Percentiles rank a stretch among this genome's conserved stretches.
Conservation (phyloP, 2,113 vertebrate genomes). For the Willisornis vidua region DNA sequence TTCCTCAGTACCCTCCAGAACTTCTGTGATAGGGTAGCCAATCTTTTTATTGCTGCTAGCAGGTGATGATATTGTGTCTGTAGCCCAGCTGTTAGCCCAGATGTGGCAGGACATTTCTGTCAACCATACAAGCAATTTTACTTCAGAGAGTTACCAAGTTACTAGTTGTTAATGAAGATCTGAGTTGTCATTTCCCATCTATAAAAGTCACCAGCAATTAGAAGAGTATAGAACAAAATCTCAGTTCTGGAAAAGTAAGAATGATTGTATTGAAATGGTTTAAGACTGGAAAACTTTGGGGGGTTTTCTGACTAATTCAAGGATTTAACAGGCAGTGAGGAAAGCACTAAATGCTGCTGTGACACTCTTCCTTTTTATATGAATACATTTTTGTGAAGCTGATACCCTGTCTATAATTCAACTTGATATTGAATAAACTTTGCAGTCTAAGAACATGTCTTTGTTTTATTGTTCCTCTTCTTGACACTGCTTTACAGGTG, state of each 20-base stretch:
- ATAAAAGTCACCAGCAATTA: background rate
- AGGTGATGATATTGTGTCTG: background rate
- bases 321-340: background rate
- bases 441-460: background rate
- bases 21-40: background rate
- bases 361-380: background rate
- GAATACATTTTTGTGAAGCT: background rate
- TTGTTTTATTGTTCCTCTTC: background rate
- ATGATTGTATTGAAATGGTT: background rate
- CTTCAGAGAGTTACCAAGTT: background rate
- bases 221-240: background rate
- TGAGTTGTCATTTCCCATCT: background rate
- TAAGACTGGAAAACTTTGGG: background rate
- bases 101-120: background rate
- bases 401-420: background rate
- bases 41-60: background rate
- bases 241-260: background rate
- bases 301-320: background rate
- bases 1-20: background rate
- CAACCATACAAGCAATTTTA: background rate
- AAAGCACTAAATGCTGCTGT: background rate
- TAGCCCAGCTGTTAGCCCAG: background rate
- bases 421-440: constrained; percentile 36
- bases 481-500: background rate
- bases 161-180: background rate